Conservation (phyloP, 2,113 vertebrate species). For the Neoarius graeffei region DNA sequence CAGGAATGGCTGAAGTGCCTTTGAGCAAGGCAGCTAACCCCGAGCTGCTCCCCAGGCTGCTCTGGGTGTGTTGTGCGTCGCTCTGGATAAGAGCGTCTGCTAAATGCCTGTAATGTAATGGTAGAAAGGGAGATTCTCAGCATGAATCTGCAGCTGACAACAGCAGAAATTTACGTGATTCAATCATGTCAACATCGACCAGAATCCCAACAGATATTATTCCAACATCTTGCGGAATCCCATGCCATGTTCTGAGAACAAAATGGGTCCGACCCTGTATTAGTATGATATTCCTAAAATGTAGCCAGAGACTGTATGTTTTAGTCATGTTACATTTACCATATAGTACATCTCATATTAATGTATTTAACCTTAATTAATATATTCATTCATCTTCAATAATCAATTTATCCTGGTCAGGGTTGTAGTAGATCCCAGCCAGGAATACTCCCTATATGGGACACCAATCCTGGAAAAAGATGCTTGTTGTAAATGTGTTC, state of each 20-base stretch:
- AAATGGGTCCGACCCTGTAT: background rate
- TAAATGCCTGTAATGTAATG: no score
- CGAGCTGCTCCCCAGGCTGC: no score
- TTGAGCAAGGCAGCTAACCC: no score
- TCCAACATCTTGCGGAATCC: no score
- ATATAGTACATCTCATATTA: background rate
- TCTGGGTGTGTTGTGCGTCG: no score
- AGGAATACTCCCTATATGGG: background rate
- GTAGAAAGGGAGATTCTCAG: no score
- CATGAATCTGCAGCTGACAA: no score
- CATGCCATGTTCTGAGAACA: background rate
- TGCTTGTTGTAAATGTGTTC: background rate
- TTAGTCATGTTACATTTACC: background rate
- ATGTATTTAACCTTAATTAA: background rate
- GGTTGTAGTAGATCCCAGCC: background rate
- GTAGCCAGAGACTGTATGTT: background rate
- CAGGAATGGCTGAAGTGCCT: no score
- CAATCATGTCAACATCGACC: no score
- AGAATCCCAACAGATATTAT: no score
- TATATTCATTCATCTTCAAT: background rate
- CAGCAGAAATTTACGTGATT: no score
- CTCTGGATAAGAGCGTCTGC: no score
- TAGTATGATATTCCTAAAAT: background rate
- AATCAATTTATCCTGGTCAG: background rate
- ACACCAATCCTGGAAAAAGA: background rate